Evolutionary conservation across 2,797 vertebrate species (phyloP).

Genomic region (Rhinoraja longicauda): DNA sequence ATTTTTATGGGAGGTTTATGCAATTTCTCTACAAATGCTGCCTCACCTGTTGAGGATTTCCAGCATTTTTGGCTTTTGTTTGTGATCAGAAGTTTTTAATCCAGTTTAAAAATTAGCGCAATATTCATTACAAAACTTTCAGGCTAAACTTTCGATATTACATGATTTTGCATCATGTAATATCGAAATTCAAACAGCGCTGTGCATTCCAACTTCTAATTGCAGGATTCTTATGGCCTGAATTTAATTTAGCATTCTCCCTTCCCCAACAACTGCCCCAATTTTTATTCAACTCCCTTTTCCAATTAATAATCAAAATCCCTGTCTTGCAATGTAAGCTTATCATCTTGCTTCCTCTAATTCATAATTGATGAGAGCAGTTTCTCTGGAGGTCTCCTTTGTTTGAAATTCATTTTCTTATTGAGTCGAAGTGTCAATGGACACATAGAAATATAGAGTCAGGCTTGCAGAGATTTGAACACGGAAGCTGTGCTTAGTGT

Average conservation of each 20-base stretch:
- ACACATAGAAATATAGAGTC: neutral
- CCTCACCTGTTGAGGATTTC: too few species aligned
- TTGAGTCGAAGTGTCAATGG: neutral
- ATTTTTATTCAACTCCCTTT: neutral
- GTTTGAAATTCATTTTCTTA: neutral
- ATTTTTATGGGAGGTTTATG: neutral
- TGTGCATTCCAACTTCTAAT: neutral
- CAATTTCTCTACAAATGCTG: neutral
- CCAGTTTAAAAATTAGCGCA: too few species aligned
- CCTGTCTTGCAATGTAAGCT: neutral
- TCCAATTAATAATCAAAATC: neutral
- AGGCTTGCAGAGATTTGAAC: neutral
- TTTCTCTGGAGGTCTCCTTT: neutral
- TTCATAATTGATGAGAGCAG: constrained; percentile 3
- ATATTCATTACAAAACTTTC: too few species aligned
- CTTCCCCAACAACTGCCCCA: too few species aligned
- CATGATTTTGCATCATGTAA: too few species aligned
- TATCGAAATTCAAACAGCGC: too few species aligned
- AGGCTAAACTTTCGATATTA: too few species aligned
- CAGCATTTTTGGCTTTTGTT: too few species aligned
- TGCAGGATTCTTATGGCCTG: too few species aligned
- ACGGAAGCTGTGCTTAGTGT: neutral
- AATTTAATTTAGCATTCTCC: neutral
- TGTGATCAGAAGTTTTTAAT: too few species aligned
- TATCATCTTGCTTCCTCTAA: neutral